These are phyloP conservation scores for Lindbergichthys nudifrons DNA, from an alignment of 2,797 vertebrate species.

Conservation along the genomic window DNA sequence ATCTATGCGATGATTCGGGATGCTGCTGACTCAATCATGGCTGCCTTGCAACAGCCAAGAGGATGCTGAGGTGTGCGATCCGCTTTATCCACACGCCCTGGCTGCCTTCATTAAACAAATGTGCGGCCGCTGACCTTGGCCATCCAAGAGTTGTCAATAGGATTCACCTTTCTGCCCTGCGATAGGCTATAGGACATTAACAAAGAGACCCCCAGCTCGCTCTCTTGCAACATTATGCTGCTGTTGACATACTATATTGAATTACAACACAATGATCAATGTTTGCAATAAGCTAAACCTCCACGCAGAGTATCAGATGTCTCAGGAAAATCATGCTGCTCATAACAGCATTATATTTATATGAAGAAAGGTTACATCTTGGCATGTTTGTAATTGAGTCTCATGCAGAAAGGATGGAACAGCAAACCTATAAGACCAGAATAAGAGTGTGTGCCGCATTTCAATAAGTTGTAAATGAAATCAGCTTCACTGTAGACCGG, in stretches of 20 bases:
- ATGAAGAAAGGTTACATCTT: constrained; percentile 39
- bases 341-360: constrained; percentile 40
- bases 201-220: constrained; percentile 8
- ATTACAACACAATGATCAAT: constrained; percentile 75
- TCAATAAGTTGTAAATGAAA: constrained; percentile 47
- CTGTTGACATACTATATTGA: constrained; percentile 63
- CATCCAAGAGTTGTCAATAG: constrained; percentile 46
- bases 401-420: constrained; percentile 18
- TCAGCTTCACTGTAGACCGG: constrained; percentile 33
- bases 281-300: constrained; percentile 73
- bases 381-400: constrained; percentile 57
- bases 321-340: constrained; percentile 44
- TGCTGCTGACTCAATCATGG: constrained; percentile 45
- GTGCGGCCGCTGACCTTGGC: constrained; percentile 71
- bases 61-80: constrained; percentile 45
- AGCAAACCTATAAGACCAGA: constrained; percentile 29
- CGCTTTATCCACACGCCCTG: constrained; percentile 32
- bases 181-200: constrained; percentile 19
- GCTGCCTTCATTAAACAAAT: constrained; percentile 70
- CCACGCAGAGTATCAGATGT: constrained; percentile 60
- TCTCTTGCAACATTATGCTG: constrained; percentile 35
- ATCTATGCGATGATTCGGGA: constrained; percentile 15
- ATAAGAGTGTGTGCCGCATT: constrained; percentile 22
- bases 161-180: constrained; percentile 56
- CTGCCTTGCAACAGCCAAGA: constrained; percentile 31